Evolutionary conservation across 2,888 invertebrate genomes (phyloP), one percentile per base, ranked within the genome.

Genomic region (Scaptomyza parva): DNA sequence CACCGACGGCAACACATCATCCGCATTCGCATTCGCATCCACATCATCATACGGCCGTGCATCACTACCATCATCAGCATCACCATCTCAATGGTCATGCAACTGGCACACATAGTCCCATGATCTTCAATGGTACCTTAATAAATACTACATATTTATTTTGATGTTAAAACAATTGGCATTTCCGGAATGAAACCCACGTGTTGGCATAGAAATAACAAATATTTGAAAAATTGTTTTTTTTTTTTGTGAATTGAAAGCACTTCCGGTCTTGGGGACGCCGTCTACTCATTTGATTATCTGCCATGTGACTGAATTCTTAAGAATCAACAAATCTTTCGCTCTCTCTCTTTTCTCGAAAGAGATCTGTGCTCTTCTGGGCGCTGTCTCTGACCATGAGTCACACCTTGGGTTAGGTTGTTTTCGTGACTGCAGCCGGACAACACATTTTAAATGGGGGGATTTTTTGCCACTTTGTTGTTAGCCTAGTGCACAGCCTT

Each of bases 1-100:
- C 91, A 44, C 89, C 90, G 69, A 70, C 88, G 65, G 86, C 86
- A 48, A 72, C 88, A n/a, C 86, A 80, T 67, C 78, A 65, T 64
- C 35, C 48, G 11, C 48, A 37, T 37, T 30, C 48, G 11, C 48
- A 37, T 37, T 30, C 47, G 18, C 69, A 73, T 75, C 59, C 79
- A 53, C 89, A 88, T 68, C 81, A 88, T 22, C 82, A 76, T 17
- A 63, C 74, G 43, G 76, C 76, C 26, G 74, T 74, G 41, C 87
- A 77, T 20, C 87, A 77, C 20, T 77, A 78, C 44, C 85, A 84
- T 18, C 80, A 78, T 8, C 76, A 67, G 67, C 77, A 76, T 39
- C 69, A 72, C 5, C 78, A 71, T 43, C 75, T 70, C 47, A 53
- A 52, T 41, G 35, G 45, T 26, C 40, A 50, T 18, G 53, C 65